A percentile compares a stretch with the other conserved stretches of the same genome.
Evolutionary conservation across 1,140 invertebrate genomes (phyloP).

Genomic region (Goniozus legneri): DNA sequence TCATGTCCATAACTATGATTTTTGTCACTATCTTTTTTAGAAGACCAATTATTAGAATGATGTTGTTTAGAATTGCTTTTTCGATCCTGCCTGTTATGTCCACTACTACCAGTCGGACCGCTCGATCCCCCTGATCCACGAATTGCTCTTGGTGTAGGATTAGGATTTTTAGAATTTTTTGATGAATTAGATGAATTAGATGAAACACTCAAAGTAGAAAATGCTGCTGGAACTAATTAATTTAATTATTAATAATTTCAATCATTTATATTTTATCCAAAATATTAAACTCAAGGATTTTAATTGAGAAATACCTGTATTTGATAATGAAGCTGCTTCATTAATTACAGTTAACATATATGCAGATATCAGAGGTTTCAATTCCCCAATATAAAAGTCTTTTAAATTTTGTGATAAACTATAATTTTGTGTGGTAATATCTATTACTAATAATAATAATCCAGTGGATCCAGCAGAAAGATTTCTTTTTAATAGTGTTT

Average conservation of each 20-base stretch:
- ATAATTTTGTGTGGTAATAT: too few relatives aligned
- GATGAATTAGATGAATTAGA: slow-evolving; percentile 3
- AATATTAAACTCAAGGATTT: background rate
- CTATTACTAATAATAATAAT: too few relatives aligned
- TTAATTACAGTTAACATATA: background rate
- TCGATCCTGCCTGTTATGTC: slow-evolving; percentile 11
- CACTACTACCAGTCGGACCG: slow-evolving; percentile 13
- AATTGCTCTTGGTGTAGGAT: slow-evolving; percentile 22
- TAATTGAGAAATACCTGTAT: slow-evolving; percentile 9
- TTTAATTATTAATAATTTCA: slow-evolving; percentile 2
- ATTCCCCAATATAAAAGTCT: too few relatives aligned
- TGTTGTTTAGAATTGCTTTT: slow-evolving; percentile 20
- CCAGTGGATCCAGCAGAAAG: too few relatives aligned
- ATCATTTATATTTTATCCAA: background rate
- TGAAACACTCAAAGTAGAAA: slow-evolving; percentile 21
- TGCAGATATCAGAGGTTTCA: background rate
- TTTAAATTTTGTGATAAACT: too few relatives aligned
- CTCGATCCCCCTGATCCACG: slow-evolving; percentile 20
- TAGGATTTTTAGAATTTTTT: slow-evolving; percentile 4
- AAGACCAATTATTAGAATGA: slow-evolving; percentile 20
- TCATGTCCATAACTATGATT: too few relatives aligned
- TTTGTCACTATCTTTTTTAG: too few relatives aligned
- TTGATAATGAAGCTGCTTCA: background rate
- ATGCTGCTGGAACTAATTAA: slow-evolving; percentile 14
- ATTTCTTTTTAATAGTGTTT: background rate